These are phyloP conservation scores for Nymphalis urticae DNA, from an alignment of 2,888 invertebrate species.

Conservation along the genomic window DNA sequence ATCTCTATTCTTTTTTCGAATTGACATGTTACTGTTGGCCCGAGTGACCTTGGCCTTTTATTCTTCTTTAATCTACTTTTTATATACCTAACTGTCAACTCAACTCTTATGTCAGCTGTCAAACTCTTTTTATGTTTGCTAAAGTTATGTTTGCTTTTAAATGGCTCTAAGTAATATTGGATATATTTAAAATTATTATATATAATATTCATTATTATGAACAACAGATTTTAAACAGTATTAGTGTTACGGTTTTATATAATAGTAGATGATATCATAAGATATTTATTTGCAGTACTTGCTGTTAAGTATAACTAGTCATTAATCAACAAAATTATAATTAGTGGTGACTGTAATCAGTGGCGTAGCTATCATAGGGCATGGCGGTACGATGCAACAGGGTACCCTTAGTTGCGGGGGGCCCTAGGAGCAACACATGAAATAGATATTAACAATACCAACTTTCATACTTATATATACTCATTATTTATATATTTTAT, in stretches of 20 bases:
- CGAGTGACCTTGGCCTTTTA: background rate
- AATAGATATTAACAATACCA: too few relatives aligned
- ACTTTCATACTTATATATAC: too few relatives aligned
- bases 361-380: background rate
- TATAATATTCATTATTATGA: slow-evolving; percentile 2
- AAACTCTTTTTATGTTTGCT: background rate
- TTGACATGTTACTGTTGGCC: too few relatives aligned
- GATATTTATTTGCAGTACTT: slow-evolving; percentile 17
- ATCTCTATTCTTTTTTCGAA: background rate
- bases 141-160: background rate
- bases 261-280: slow-evolving; percentile 13
- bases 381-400: too few relatives aligned
- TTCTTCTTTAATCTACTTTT: background rate
- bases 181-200: background rate
- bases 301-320: slow-evolving; percentile 29
- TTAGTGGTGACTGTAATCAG: background rate
- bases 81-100: background rate
- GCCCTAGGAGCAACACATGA: too few relatives aligned
- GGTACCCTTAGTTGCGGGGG: too few relatives aligned
- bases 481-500: too few relatives aligned
- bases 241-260: slow-evolving; percentile 17
- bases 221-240: slow-evolving; percentile 23
- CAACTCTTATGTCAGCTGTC: background rate
- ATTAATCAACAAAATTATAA: slow-evolving; percentile 23
- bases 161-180: slow-evolving; percentile 1